phyloP scores from a whole-genome alignment of 2,888 invertebrate species.

The Cheilosia pagana region DNA sequence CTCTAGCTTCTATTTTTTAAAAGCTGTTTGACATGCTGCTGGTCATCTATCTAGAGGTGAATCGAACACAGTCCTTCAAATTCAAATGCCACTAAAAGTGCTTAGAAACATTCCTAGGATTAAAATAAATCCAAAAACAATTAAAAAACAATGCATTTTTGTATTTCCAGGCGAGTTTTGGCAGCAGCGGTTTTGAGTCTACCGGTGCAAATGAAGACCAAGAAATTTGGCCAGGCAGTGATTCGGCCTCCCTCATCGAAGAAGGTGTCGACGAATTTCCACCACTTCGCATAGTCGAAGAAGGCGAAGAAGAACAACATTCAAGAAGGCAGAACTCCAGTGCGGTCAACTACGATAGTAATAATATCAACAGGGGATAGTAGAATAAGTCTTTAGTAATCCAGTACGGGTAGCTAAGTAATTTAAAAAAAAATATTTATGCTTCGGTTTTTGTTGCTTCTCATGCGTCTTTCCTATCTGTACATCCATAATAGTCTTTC shows the following conservation, averaged over 20 bases:
- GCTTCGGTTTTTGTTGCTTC: constrained; percentile 45
- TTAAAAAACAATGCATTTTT: constrained; percentile 12
- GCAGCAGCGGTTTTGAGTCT: constrained; percentile 78
- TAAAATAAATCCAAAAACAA: too few relatives aligned
- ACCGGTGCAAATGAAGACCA: constrained; percentile 34
- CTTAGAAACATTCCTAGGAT: too few relatives aligned
- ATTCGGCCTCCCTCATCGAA: constrained; percentile 36
- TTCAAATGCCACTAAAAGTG: too few relatives aligned
- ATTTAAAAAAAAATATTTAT: constrained; percentile 44
- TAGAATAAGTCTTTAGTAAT: constrained; percentile 44
- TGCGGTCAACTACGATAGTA: constrained; percentile 13
- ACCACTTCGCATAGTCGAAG: constrained; percentile 62
- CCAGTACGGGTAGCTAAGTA: constrained; percentile 2
- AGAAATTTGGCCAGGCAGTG: constrained; percentile 31
- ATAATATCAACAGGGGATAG: constrained; percentile 35
- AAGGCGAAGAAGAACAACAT: constrained; percentile 26
- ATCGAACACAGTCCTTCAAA: not conserved
- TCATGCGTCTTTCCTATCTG: constrained; percentile 7
- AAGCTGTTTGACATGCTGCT: too few relatives aligned
- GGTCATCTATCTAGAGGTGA: too few relatives aligned
- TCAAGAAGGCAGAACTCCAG: constrained; percentile 30
- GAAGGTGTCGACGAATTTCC: constrained; percentile 50
- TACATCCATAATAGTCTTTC: not conserved
- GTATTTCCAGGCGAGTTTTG: constrained; percentile 78
- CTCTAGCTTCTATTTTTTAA: too few relatives aligned